Evolutionary conservation across 2,113 vertebrate species (phyloP).

Genomic region (mouse (Mus musculus)): DNA sequence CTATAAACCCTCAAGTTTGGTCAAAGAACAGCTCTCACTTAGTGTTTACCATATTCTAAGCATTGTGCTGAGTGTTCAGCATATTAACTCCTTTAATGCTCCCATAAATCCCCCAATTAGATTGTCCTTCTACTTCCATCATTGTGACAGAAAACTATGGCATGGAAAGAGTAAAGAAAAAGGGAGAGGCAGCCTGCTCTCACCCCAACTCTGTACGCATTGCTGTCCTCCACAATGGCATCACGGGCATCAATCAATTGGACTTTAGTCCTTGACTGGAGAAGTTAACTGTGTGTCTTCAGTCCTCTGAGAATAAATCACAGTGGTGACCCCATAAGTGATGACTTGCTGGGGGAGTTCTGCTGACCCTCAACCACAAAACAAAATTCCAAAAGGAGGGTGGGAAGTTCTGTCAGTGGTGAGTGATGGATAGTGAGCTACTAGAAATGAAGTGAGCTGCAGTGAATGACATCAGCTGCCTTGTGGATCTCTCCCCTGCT

Average conservation of each 20-base stretch:
- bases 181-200: background rate
- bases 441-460: background rate
- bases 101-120: background rate
- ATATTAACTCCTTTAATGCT: background rate
- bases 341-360: background rate
- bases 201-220: background rate
- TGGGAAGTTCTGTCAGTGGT: background rate
- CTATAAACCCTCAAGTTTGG: background rate
- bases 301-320: slow-evolving; percentile 66
- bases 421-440: slow-evolving; percentile 60
- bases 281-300: slow-evolving; percentile 57
- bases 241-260: slow-evolving; percentile 9
- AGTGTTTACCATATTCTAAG: background rate
- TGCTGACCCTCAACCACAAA: slow-evolving; percentile 54
- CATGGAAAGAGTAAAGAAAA: background rate
- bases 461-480: slow-evolving; percentile 5
- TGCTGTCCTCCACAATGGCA: background rate
- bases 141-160: background rate
- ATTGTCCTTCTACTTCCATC: background rate
- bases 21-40: background rate
- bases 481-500: slow-evolving; percentile 39
- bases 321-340: background rate
- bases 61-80: background rate
- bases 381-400: slow-evolving; percentile 17
- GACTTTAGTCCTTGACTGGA: slow-evolving; percentile 42